Evolutionary conservation across 2,113 vertebrate genomes (phyloP).

Genomic region (Epinephelus fuscoguttatus): DNA sequence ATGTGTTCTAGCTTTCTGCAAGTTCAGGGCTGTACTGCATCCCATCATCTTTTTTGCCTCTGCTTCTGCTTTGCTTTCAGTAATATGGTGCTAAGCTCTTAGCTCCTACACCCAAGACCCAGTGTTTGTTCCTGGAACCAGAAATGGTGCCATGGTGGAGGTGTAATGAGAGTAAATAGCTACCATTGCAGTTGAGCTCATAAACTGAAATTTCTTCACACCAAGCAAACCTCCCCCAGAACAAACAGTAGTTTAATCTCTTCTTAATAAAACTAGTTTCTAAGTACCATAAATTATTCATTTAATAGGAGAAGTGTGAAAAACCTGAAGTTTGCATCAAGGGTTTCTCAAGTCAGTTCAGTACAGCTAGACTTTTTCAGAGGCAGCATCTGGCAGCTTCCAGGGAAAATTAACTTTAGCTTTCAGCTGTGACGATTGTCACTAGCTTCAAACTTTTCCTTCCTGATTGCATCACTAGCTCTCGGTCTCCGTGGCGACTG

Average conservation of each 20-base stretch:
- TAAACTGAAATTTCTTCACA: too few species aligned
- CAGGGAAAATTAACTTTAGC: neutral
- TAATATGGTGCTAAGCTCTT: neutral
- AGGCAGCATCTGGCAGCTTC: neutral
- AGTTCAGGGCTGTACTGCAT: neutral
- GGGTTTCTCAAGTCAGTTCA: neutral
- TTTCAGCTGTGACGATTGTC: slow-evolving; percentile 21
- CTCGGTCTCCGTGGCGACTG: slow-evolving; percentile 17
- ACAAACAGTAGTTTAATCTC: neutral
- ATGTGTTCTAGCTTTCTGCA: neutral
- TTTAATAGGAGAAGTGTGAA: neutral
- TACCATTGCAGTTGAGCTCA: too few species aligned
- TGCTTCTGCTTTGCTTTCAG: neutral
- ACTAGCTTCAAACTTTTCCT: slow-evolving; percentile 49
- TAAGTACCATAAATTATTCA: neutral
- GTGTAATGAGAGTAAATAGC: too few species aligned
- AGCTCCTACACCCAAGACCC: neutral
- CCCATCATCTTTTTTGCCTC: neutral
- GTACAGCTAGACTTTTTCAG: neutral
- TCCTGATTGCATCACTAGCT: slow-evolving; percentile 65
- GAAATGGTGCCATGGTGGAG: too few species aligned
- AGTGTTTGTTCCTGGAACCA: neutral
- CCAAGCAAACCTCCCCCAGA: too few species aligned
- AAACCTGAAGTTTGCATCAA: neutral
- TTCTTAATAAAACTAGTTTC: neutral